Evolutionary conservation across 30 jellyfish, hydroid and myxozoan genomes (phyloP).

Genomic region (Aurelia aurita): DNA sequence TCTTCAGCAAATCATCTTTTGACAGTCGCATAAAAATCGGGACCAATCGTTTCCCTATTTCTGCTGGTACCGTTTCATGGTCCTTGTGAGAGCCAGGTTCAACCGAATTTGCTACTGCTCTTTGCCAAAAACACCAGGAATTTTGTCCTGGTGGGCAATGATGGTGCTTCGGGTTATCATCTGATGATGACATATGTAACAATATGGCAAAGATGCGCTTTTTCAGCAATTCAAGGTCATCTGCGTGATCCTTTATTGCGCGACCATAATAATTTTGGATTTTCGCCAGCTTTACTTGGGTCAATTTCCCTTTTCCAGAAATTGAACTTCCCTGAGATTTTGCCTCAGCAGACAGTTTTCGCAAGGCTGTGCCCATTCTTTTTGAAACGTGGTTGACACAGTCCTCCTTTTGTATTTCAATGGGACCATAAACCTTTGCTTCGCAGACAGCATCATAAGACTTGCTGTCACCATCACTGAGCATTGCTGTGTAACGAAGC

Average conservation of each 20-base stretch:
- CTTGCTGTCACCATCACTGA: too few relatives aligned
- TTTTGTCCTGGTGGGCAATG: slow-evolving; percentile 3
- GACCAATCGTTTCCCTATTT: neutral
- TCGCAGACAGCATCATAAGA: slow-evolving; percentile 41
- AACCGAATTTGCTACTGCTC: too few relatives aligned
- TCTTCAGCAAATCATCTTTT: neutral
- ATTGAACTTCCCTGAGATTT: neutral
- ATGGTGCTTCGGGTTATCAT: too few relatives aligned
- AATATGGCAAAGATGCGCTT: too few relatives aligned
- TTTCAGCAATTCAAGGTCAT: neutral
- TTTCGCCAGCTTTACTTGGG: neutral
- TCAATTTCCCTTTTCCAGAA: neutral
- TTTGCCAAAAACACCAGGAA: slow-evolving; percentile 6
- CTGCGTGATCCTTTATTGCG: neutral
- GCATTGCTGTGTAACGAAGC: slow-evolving; percentile 66
- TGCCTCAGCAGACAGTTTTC: neutral
- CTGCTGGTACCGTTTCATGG: neutral
- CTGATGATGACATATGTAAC: too few relatives aligned
- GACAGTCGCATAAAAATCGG: slow-evolving; percentile 1
- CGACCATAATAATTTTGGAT: slow-evolving; percentile 20
- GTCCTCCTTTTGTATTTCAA: slow-evolving; percentile 29
- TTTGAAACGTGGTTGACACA: too few relatives aligned
- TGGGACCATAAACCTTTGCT: slow-evolving; percentile 15
- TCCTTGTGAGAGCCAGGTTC: neutral
- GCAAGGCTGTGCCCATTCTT: slow-evolving; percentile 65